These are phyloP conservation scores for Leuciscus idus DNA, from an alignment of 2,113 vertebrate genomes.

Conservation along the genomic window DNA sequence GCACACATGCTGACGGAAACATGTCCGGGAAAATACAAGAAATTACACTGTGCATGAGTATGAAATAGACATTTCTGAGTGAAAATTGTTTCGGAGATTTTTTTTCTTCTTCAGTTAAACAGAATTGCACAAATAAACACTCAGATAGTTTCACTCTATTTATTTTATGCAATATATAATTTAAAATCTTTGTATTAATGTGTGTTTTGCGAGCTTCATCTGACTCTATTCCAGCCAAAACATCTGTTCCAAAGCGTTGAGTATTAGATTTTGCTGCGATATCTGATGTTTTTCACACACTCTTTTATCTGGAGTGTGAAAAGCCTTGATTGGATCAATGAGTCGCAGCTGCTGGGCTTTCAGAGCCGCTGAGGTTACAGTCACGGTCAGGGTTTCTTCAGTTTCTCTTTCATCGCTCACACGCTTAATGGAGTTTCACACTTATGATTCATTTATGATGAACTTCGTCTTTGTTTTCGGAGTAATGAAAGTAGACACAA, in stretches of 20 bases:
- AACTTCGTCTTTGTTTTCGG: not conserved
- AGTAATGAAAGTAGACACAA: too few relatives aligned
- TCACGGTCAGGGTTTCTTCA: not conserved
- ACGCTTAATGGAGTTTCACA: not conserved
- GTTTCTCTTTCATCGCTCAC: not conserved
- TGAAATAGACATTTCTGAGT: too few relatives aligned
- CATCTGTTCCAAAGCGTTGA: not conserved
- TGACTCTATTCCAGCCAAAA: not conserved
- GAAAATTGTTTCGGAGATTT: too few relatives aligned
- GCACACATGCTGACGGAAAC: not conserved
- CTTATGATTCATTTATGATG: not conserved
- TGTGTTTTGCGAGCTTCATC: not conserved
- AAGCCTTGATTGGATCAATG: not conserved
- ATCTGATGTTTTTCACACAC: not conserved
- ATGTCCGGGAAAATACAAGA: not conserved
- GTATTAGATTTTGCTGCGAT: not conserved
- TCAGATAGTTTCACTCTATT: too few relatives aligned
- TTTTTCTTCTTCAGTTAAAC: too few relatives aligned
- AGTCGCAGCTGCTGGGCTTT: not conserved
- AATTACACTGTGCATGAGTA: not conserved
- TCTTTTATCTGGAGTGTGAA: not conserved
- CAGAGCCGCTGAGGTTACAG: not conserved
- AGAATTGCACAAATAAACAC: too few relatives aligned
- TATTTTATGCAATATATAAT: too few relatives aligned
- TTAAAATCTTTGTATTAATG: too few relatives aligned